These are phyloP conservation scores for Acanthiza pusilla DNA, from an alignment of 2,797 vertebrate genomes.

Conservation along the genomic window DNA sequence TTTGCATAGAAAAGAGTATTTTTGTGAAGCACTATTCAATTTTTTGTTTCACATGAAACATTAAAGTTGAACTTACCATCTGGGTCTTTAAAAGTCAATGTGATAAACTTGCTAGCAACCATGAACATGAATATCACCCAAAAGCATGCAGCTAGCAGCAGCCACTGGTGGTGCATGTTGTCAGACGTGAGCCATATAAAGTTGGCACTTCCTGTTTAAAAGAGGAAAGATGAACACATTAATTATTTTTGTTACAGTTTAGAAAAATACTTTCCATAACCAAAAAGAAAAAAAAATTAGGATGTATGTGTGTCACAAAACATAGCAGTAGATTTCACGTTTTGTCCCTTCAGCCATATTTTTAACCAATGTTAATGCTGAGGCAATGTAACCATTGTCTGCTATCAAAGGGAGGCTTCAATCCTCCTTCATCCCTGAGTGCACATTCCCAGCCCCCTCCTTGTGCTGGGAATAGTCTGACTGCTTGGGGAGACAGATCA, in stretches of 20 bases:
- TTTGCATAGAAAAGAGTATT: background rate
- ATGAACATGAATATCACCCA: constrained; percentile 97
- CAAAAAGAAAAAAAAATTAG: background rate
- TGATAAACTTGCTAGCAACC: constrained; percentile 94
- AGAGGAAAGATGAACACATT: background rate
- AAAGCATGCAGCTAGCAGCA: constrained; percentile 92
- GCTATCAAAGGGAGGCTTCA: background rate
- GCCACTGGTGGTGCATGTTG: constrained; percentile 96
- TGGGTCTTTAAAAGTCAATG: constrained; percentile 81
- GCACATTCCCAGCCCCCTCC: background rate
- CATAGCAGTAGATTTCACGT: background rate
- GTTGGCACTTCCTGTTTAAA: constrained; percentile 52
- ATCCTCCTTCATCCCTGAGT: background rate
- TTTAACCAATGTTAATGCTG: background rate
- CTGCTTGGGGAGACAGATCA: background rate
- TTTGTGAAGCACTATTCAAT: background rate
- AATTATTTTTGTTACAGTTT: background rate
- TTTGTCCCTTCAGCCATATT: background rate
- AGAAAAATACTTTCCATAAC: background rate
- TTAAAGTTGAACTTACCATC: constrained; percentile 79
- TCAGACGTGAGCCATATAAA: constrained; percentile 70
- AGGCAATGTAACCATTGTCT: background rate
- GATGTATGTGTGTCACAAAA: background rate
- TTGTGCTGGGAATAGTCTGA: background rate
- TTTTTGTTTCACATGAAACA: background rate